A percentile compares a stretch with the other conserved stretches of the same genome.
Evolutionary conservation across 2,888 invertebrate species (phyloP).

Genomic region (Andrena dorsata): DNA sequence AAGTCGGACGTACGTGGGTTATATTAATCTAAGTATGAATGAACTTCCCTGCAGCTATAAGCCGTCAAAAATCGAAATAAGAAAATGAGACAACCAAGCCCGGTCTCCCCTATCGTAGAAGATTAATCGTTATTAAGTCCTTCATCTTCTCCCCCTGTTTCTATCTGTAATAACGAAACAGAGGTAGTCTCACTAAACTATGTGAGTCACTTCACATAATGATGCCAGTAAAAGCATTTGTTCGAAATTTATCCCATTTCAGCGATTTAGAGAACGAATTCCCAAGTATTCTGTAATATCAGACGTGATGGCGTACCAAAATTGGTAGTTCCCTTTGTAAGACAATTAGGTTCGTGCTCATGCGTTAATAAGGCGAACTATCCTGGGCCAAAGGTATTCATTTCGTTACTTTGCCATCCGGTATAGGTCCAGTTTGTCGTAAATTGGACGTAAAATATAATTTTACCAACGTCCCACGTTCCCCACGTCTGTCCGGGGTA

Average conservation of each 20-base stretch:
- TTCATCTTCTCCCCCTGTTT: no score
- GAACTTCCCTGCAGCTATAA: no score
- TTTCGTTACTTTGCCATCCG: background rate
- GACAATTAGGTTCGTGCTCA: slow-evolving; percentile 24
- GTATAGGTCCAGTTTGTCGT: background rate
- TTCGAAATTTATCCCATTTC: background rate
- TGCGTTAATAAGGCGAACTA: slow-evolving; percentile 17
- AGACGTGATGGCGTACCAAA: background rate
- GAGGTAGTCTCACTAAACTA: no score
- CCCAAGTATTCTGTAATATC: background rate
- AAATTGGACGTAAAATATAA: slow-evolving; percentile 38
- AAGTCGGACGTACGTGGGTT: no score
- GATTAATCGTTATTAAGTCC: no score
- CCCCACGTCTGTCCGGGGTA: background rate
- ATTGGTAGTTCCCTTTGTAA: slow-evolving; percentile 24
- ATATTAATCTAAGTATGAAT: no score
- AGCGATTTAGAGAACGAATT: background rate
- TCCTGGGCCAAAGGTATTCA: background rate
- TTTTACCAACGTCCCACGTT: slow-evolving; percentile 14
- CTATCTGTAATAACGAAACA: no score
- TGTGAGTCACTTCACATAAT: no score
- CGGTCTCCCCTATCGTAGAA: no score
- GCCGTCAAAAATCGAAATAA: no score
- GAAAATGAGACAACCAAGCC: no score
- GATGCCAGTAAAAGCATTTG: no score